Evolutionary conservation across 1,140 invertebrate genomes (phyloP), one percentile per base, ranked within the genome.

Genomic region (Drosophila sproati): DNA sequence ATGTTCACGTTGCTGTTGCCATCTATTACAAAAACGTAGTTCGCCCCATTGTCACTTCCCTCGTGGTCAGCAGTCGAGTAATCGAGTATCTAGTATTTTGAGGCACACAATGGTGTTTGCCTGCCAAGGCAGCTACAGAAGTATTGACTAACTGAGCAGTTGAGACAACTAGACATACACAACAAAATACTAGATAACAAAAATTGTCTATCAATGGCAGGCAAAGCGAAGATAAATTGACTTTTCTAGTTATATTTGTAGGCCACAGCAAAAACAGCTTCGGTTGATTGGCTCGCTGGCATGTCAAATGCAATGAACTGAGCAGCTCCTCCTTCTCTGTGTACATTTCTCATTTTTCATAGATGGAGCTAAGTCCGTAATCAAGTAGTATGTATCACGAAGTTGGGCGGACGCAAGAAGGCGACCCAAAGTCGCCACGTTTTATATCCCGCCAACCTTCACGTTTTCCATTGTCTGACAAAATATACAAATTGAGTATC

Each of bases 291-390:
- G 50, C 67, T 80, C 7, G 39, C 29, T 88, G 80, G 83, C 85
- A 87, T 88, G 83, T 87, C 83, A 87, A 87, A 88, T 87, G 83
- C 83, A 83, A 88, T 73, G 67, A 78, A 77, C 62, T 43, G 39
- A 43, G 39, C 5, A 2, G 2, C 35, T 7, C 35, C 39, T 43
- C 39, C 39, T n/a, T 4, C 39, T 69, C 50, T 43, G 51, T 68
- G 48, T 45, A 71, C 68, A 71, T 68, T 73, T 50, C 59, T 52
- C 75, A 62, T 68, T 75, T 78, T 56, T 32, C 57, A 20, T 20
- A 73, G 59, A 61, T 50, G 77, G 80, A 87, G 20, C 20, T 88
- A 88, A 83, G 79, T 87, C 83, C 83, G 80, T 87, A 87, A 87
- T 88, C 80, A 88, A 87, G 87, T 43, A 3, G 39, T n/a, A 43